Conservation (phyloP, 2,113 vertebrate genomes). For the Rhinopomastus cyanomelas region DNA sequence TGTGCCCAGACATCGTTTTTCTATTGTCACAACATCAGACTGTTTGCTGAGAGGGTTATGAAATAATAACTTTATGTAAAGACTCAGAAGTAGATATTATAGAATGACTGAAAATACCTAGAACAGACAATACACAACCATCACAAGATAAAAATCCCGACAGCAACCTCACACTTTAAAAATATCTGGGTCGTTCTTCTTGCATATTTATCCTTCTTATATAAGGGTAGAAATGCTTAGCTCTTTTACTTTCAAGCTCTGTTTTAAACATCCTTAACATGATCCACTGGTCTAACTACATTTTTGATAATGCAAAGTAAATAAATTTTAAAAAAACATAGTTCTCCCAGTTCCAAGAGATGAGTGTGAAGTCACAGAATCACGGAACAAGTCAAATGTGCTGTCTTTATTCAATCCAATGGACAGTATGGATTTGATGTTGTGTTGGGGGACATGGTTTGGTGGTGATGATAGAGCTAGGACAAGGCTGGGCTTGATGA, state of each 20-base stretch:
- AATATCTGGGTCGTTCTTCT: not conserved
- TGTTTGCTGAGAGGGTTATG: not conserved
- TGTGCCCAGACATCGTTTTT: not conserved
- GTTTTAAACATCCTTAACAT: not conserved
- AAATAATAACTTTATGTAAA: not conserved
- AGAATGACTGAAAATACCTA: not conserved
- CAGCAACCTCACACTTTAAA: not conserved
- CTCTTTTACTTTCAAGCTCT: not conserved
- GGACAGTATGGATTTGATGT: not conserved
- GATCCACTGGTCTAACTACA: not conserved
- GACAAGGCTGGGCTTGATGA: too few species aligned
- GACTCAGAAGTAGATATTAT: not conserved
- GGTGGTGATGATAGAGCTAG: too few species aligned
- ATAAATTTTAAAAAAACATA: not conserved
- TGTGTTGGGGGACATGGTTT: too few species aligned
- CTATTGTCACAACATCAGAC: not conserved
- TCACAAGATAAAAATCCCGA: fast-evolving
- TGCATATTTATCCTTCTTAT: not conserved
- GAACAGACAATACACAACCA: not conserved
- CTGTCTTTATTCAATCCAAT: not conserved
- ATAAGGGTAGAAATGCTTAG: fast-evolving
- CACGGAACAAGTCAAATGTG: not conserved
- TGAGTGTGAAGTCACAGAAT: too few species aligned
- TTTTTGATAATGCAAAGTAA: not conserved
- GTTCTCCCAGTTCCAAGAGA: not conserved